Evolutionary conservation across 2,888 invertebrate genomes (phyloP).

Genomic region (Agrochola circellaris): DNA sequence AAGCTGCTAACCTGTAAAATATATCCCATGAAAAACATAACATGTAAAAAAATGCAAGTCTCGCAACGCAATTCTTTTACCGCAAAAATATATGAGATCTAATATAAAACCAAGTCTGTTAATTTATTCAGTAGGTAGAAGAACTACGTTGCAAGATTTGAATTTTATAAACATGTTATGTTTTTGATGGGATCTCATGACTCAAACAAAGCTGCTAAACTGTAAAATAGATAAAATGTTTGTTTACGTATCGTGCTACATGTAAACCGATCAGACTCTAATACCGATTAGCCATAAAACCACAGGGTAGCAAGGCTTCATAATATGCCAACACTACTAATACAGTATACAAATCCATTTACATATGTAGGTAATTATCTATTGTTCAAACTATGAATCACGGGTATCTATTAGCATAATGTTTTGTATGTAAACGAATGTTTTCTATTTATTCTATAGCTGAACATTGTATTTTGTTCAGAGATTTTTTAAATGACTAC

Average conservation of each 20-base stretch:
- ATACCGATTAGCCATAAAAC: constrained; percentile 40
- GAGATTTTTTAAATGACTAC: constrained; percentile 31
- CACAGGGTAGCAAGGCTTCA: constrained; percentile 30
- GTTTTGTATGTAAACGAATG: constrained; percentile 7
- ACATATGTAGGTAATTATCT: constrained; percentile 2
- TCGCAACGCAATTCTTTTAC: too few species aligned
- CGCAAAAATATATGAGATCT: too few species aligned
- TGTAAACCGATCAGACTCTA: constrained; percentile 33
- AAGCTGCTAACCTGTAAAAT: too few species aligned
- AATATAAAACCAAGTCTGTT: too few species aligned
- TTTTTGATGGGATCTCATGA: too few species aligned
- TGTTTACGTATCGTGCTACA: constrained; percentile 8
- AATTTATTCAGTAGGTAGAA: too few species aligned
- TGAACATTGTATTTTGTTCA: constrained; percentile 10
- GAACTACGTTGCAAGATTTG: too few species aligned
- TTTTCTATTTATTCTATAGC: constrained; percentile 26
- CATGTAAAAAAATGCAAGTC: too few species aligned
- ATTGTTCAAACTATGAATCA: constrained; percentile 50
- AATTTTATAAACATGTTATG: too few species aligned
- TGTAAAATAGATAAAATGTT: constrained; percentile 20
- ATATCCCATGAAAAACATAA: too few species aligned
- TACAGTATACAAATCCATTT: not conserved
- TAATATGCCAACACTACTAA: constrained; percentile 9
- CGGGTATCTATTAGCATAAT: constrained; percentile 20
- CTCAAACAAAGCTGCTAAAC: too few species aligned